Evolutionary conservation across 2,113 vertebrate species (phyloP), one percentile per base, ranked within the genome.

Genomic region (Aix galericulata): DNA sequence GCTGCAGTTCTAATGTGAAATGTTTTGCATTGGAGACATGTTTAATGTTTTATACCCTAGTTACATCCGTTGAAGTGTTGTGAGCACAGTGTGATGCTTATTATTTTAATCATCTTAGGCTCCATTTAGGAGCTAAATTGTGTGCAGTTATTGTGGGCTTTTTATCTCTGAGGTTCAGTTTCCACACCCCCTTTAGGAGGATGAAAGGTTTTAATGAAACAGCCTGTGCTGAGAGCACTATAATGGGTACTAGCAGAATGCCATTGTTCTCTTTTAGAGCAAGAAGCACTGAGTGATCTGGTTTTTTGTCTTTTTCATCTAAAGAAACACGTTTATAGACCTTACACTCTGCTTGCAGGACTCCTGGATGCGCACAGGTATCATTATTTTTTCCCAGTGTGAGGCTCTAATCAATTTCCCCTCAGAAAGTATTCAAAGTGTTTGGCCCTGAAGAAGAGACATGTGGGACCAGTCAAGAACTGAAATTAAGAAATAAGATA

Each of bases 71-170:
- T 91, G 68, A 84, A 94, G 50, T 84, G 29, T 64, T 81, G 40
- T 84, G 32, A 92, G 59, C 69, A 68, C 73, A 78, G 67, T 67
- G 18, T 56, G 89, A 56, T 77, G 46, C n/a, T 92, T 80, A 62
- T 89, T 93, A 64, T 82, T 89, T 88, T 91, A 88, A 93, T 87
- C n/a, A 42, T n/a, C 23, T 67, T 84, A 81, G 63, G 63, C 12
- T 44, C 13, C 42, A 86, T 72, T 69, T 72, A 18, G 42, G 72
- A 83, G 20, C 8, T 86, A 89, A 91, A 91, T 53, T 40, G 11
- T 72, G 22, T 46, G 20, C n/a, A 66, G 27, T 69, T 91, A 66
- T 29, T 78, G 59, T 36, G 36, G n/a, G 31, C 5, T 68, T 78
- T 89, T 89, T 89, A 44, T 75, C 59, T 84, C 46, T 72, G 83